Evolutionary conservation across 2,888 invertebrate species (phyloP), one percentile per base, ranked within the genome.

Genomic region (Hylaea fasciaria): DNA sequence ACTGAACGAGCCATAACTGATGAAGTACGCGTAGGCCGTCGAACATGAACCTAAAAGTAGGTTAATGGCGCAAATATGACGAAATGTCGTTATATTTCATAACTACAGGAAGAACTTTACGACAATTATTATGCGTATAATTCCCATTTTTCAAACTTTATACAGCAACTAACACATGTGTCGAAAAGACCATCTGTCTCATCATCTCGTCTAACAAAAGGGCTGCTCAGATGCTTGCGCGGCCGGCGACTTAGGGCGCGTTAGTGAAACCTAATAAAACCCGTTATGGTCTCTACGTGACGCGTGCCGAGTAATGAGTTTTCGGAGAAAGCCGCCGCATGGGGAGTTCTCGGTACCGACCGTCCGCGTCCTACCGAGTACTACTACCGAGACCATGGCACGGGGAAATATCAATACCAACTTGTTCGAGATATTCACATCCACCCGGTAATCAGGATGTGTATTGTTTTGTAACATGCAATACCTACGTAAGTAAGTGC

Each of bases 211-310:
- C 65, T 58, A 65, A 78, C 28, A 74, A 77, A 83, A 83, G 79
- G 75, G 76, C 74, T 71, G 78, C 74, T 69, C 78, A 77, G 80
- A 81, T 77, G 76, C 74, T 37, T 17, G 63, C 66, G 59, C 67
- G 65, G 61, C 72, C 70, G 62, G 69, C 65, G 76, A 74, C 72
- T 78, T 72, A 73, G 83, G 82, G 80, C 76, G 80, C 80, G 82
- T 81, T 82, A 82, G 84, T 82, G 87, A 87, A 90, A 89, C 89
- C 89, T 88, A 91, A 91, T 91, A 89, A 89, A 89, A 88, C 88
- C 84, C 80, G 89, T 86, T 90, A 88, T 85, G 81, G 81, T 78
- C 80, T 81, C 82, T 85, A 88, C 87, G 89, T 88, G 88, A 90
- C 91, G 90, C 89, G 89, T 88, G 89, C 83, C 75, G 70, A 70